Conservation (phyloP, 2,113 vertebrate genomes). For the Crotalus viridis region DNA sequence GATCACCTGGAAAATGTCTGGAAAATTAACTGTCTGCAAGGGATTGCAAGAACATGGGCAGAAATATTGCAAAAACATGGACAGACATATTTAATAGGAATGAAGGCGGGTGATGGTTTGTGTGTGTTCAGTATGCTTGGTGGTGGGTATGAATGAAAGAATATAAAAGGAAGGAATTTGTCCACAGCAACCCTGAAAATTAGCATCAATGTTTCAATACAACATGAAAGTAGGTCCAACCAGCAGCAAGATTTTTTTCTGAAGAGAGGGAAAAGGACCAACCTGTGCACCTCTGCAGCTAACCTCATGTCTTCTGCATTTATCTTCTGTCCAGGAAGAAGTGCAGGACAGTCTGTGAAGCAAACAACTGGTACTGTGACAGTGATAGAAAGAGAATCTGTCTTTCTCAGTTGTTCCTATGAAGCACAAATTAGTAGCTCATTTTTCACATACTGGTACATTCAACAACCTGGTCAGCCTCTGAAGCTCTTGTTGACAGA, state of each 20-base stretch:
- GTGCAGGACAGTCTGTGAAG: conserved; percentile 21
- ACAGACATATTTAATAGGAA: background rate
- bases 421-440: rapidly evolving
- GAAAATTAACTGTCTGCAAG: too few species aligned
- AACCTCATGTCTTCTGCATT: background rate
- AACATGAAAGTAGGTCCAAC: background rate
- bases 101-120: background rate
- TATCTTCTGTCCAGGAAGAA: background rate
- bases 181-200: background rate
- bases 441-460: background rate
- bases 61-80: background rate
- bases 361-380: conserved; percentile 20
- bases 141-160: background rate
- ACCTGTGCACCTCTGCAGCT: background rate
- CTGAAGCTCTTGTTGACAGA: background rate
- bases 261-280: too few species aligned
- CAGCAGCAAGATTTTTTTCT: too few species aligned
- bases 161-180: background rate
- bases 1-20: background rate
- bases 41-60: background rate
- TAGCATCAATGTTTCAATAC: background rate
- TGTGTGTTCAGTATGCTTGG: background rate
- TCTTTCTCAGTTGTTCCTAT: conserved; percentile 26
- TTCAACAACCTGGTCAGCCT: background rate
- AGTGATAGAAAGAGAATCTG: background rate